These are phyloP conservation scores for Gymnosoma rotundatum DNA, from an alignment of 2,888 invertebrate species.

Conservation along the genomic window DNA sequence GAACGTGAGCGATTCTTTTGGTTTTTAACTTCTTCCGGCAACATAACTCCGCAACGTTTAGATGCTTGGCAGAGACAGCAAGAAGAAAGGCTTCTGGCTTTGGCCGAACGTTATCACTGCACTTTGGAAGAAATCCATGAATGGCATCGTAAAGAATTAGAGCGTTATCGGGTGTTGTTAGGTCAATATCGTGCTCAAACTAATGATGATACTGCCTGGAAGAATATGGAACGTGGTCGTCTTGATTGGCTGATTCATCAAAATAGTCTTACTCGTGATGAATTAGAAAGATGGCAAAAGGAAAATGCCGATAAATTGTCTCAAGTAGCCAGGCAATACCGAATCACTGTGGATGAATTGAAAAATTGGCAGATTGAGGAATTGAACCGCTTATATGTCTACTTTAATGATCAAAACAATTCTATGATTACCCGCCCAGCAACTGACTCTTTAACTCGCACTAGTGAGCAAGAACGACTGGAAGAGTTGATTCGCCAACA, in stretches of 20 bases:
- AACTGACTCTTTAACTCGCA: constrained; percentile 72
- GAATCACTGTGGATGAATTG: constrained; percentile 76
- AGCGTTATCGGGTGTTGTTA: constrained; percentile 76
- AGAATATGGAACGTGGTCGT: constrained; percentile 78
- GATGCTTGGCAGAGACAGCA: constrained; percentile 80
- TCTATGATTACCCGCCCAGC: constrained; percentile 74
- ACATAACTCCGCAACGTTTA: constrained; percentile 74
- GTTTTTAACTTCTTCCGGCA: constrained; percentile 74
- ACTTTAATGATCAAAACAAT: constrained; percentile 77
- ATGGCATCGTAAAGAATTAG: constrained; percentile 79
- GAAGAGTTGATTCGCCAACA: constrained; percentile 78
- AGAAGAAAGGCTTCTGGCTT: constrained; percentile 77
- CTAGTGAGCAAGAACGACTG: constrained; percentile 75
- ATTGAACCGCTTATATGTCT: constrained; percentile 76
- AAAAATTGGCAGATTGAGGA: constrained; percentile 79
- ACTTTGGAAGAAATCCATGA: constrained; percentile 76
- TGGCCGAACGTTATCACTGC: constrained; percentile 77
- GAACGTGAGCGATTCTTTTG: constrained; percentile 81
- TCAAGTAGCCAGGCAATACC: constrained; percentile 75
- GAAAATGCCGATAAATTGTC: constrained; percentile 76
- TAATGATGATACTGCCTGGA: constrained; percentile 76
- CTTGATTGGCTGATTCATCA: constrained; percentile 81
- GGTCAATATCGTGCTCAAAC: constrained; percentile 76
- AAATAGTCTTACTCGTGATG: constrained; percentile 77
- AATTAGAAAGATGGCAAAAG: constrained; percentile 79